phyloP scores from a whole-genome alignment of 2,888 invertebrate species.

The Acrocera orbiculus region DNA sequence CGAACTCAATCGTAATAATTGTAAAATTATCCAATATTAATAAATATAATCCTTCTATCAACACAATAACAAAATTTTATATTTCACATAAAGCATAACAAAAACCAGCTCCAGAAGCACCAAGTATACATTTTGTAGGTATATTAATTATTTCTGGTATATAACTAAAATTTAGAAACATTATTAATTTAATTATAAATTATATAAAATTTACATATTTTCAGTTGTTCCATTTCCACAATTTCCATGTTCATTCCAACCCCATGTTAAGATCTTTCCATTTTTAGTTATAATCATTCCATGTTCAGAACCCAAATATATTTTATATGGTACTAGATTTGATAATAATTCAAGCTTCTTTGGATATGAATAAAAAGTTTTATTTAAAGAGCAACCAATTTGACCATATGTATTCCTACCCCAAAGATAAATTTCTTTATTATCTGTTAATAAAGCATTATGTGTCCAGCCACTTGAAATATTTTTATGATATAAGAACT shows the following conservation, averaged over 20 bases:
- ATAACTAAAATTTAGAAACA: conserved; percentile 16
- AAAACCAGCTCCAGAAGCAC: conserved; percentile 28
- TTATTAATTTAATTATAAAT: not conserved
- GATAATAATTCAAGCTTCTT: conserved; percentile 17
- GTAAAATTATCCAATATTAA: no score
- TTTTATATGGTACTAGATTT: conserved; percentile 15
- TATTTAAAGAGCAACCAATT: conserved; percentile 35
- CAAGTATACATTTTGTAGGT: conserved; percentile 19
- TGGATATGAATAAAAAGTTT: conserved; percentile 23
- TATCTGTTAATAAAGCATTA: conserved; percentile 42
- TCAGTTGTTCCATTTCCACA: conserved; percentile 46
- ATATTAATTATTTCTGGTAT: conserved; percentile 20
- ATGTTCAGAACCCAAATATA: conserved; percentile 58
- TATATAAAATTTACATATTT: conserved; percentile 22
- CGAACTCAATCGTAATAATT: no score
- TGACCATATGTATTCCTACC: conserved; percentile 70
- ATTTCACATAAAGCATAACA: conserved; percentile 26
- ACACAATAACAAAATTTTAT: no score
- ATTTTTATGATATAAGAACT: conserved; percentile 35
- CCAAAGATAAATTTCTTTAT: conserved; percentile 51
- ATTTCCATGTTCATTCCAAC: conserved; percentile 82
- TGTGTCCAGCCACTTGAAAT: conserved; percentile 62
- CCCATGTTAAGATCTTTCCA: conserved; percentile 58
- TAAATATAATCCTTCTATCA: no score
- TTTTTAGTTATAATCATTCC: conserved; percentile 48